These are phyloP conservation scores for Acanthurus lineatus DNA, from an alignment of 2,797 vertebrate species.

Conservation along the genomic window DNA sequence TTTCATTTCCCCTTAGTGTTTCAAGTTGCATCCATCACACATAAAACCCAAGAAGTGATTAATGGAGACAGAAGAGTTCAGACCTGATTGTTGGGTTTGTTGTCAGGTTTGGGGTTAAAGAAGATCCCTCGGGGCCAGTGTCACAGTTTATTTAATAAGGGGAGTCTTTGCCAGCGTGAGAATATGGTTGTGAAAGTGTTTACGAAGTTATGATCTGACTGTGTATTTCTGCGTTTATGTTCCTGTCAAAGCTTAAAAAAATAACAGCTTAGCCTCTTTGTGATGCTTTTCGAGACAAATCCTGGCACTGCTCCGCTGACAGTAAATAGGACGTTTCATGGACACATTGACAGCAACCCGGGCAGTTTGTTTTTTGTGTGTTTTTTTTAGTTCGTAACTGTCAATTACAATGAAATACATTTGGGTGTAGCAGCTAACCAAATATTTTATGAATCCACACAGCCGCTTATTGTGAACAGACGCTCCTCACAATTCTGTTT, in stretches of 20 bases:
- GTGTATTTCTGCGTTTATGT: constrained; percentile 35
- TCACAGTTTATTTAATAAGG: constrained; percentile 52
- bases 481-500: constrained; percentile 58
- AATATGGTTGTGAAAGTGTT: constrained; percentile 56
- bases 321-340: constrained; percentile 50
- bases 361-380: too few relatives aligned
- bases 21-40: constrained; percentile 19
- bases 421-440: constrained; percentile 52
- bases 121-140: constrained; percentile 51
- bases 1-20: constrained; percentile 5
- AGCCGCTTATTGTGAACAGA: constrained; percentile 55
- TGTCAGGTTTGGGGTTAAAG: constrained; percentile 59
- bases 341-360: constrained; percentile 31
- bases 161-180: constrained; percentile 46
- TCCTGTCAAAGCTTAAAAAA: constrained; percentile 37
- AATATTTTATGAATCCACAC: constrained; percentile 65
- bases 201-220: constrained; percentile 45
- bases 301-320: constrained; percentile 22
- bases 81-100: constrained; percentile 61
- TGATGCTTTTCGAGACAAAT: constrained; percentile 30
- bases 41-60: constrained; percentile 26
- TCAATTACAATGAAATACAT: constrained; percentile 53
- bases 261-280: constrained; percentile 22
- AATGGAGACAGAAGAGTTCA: constrained; percentile 44
- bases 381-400: constrained; percentile 22